Evolutionary conservation across 1,140 invertebrate genomes (phyloP).

Genomic region (Lepidotrigona ventralis): DNA sequence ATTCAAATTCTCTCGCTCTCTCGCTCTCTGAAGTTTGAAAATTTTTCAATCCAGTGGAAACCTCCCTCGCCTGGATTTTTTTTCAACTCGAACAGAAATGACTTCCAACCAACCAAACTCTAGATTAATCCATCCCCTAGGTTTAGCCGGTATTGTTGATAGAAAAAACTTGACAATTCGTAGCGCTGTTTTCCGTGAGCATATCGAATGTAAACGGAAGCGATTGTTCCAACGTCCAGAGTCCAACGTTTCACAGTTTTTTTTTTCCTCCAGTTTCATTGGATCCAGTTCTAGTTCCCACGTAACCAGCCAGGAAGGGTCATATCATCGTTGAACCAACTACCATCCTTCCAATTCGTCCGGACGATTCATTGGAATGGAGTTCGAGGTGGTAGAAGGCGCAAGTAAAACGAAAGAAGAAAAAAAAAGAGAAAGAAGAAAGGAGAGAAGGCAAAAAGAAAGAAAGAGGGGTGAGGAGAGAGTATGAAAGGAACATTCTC

Average conservation of each 20-base stretch:
- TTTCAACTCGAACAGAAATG: too few relatives aligned
- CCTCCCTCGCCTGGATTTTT: too few relatives aligned
- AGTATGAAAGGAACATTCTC: conserved; percentile 22
- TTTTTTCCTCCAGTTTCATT: not conserved
- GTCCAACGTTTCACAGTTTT: conserved; percentile 1
- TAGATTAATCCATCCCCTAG: not conserved
- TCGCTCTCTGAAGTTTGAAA: too few relatives aligned
- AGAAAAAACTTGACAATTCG: not conserved
- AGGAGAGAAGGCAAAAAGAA: too few relatives aligned
- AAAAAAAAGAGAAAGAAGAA: not conserved
- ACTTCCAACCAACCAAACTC: too few relatives aligned
- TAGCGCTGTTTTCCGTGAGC: not conserved
- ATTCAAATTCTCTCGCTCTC: too few relatives aligned
- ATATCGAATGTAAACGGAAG: conserved; percentile 5
- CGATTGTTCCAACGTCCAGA: not conserved
- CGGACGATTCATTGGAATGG: conserved; percentile 13
- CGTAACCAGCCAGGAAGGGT: not conserved
- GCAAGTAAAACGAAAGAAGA: not conserved
- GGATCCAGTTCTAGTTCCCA: conserved; percentile 20
- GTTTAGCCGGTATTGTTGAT: not conserved
- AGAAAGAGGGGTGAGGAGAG: not conserved
- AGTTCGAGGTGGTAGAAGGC: not conserved
- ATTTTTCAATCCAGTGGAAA: too few relatives aligned
- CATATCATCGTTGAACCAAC: conserved; percentile 10
- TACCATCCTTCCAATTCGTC: too few relatives aligned